Percentiles rank a stretch among this genome's conserved stretches.
These are phyloP conservation scores for Nemurella pictetii DNA, from an alignment of 2,888 invertebrate species.

Conservation along the genomic window DNA sequence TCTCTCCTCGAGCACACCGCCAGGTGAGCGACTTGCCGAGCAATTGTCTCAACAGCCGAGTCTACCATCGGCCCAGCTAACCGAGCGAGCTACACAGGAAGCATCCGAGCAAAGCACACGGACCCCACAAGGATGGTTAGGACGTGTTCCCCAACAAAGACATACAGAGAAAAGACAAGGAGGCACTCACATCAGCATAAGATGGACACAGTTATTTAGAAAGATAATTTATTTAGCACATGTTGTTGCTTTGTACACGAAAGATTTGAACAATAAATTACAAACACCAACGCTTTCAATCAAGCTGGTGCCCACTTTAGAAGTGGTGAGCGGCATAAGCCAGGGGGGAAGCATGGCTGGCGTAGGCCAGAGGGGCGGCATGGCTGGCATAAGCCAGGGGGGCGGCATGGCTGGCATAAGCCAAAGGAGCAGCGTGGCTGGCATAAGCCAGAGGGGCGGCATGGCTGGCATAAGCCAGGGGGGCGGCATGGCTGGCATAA, in stretches of 20 bases:
- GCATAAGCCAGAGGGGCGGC: constrained; percentile 34
- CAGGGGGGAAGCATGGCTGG: constrained; percentile 23
- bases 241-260: neutral
- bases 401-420: constrained; percentile 32
- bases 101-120: neutral
- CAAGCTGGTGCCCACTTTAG: neutral
- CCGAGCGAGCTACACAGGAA: neutral
- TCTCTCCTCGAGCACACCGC: neutral
- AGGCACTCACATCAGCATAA: neutral
- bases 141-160: no score
- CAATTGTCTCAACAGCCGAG: neutral
- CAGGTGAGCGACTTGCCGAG: neutral
- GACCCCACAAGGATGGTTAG: neutral
- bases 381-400: constrained; percentile 34
- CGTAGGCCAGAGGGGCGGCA: constrained; percentile 27
- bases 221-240: neutral
- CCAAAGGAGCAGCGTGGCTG: constrained; percentile 4
- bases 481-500: constrained; percentile 28
- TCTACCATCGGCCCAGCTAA: neutral
- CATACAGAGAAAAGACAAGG: neutral
- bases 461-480: constrained; percentile 30
- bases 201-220: neutral
- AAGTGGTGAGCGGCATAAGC: constrained; percentile 29
- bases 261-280: neutral
- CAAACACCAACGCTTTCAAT: neutral